These are phyloP conservation scores for Dysdera silvatica DNA, from an alignment of 1,140 invertebrate genomes.

Conservation along the genomic window DNA sequence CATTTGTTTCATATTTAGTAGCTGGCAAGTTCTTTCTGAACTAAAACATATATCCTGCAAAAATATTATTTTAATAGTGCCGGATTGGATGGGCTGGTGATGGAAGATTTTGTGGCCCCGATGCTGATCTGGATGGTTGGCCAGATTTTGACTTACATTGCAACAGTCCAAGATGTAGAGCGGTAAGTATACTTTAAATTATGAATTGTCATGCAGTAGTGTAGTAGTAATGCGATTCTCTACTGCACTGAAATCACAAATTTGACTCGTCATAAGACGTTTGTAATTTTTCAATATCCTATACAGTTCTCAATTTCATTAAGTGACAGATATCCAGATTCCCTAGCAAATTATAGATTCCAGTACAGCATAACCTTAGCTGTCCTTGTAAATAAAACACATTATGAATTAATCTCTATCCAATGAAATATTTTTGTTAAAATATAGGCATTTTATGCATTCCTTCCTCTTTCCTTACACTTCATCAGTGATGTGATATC, in stretches of 20 bases:
- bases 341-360: background rate
- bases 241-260: no score
- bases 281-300: no score
- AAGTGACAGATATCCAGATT: no score
- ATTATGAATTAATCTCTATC: background rate
- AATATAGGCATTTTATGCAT: background rate
- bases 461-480: background rate
- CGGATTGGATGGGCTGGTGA: constrained; percentile 87
- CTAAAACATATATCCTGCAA: background rate
- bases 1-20: no score
- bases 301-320: no score
- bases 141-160: constrained; percentile 72
- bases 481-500: background rate
- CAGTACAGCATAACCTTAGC: no score
- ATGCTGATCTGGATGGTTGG: constrained; percentile 81
- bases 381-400: no score
- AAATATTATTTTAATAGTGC: constrained; percentile 49
- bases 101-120: constrained; percentile 69
- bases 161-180: constrained; percentile 56
- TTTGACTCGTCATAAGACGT: no score
- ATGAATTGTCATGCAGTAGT: no score
- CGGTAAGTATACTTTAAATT: no score
- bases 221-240: no score
- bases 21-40: no score
- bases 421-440: background rate